Evolutionary conservation across 30 jellyfish, hydroid and myxozoan genomes (phyloP).

Genomic region (Chironex yamaguchii): DNA sequence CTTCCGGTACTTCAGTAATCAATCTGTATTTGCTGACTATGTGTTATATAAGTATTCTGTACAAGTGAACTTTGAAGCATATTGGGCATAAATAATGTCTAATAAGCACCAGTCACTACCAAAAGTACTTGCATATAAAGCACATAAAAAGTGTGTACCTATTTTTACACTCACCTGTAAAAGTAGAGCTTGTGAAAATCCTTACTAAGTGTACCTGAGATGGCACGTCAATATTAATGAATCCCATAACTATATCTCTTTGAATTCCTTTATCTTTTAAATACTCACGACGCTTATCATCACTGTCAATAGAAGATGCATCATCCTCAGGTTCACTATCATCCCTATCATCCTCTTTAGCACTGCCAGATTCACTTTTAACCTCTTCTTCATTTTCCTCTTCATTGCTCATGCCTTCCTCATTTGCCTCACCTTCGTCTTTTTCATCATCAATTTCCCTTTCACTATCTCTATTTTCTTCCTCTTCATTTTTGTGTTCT

Average conservation of each 20-base stretch:
- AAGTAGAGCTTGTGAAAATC: constrained; percentile 92
- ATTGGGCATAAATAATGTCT: too few relatives aligned
- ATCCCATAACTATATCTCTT: constrained; percentile 46
- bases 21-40: too few relatives aligned
- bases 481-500: constrained; percentile 8
- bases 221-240: constrained; percentile 75
- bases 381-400: constrained; percentile 28
- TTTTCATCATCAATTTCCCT: neutral
- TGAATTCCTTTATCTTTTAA: neutral
- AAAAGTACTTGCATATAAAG: too few relatives aligned
- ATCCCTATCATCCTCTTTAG: constrained; percentile 4
- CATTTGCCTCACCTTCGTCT: neutral
- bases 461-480: neutral
- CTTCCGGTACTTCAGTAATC: too few relatives aligned
- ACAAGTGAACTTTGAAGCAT: too few relatives aligned
- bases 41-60: too few relatives aligned
- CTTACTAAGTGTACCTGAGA: constrained; percentile 82
- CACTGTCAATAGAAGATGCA: neutral
- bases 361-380: neutral
- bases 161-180: constrained; percentile 81
- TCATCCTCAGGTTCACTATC: constrained; percentile 43
- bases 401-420: neutral
- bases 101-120: too few relatives aligned
- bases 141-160: too few relatives aligned
- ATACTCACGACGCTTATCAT: neutral